Percentiles rank a stretch among this genome's conserved stretches.
Conservation (phyloP, 1,140 invertebrate species). For the Aphelenchoides fujianensis region DNA sequence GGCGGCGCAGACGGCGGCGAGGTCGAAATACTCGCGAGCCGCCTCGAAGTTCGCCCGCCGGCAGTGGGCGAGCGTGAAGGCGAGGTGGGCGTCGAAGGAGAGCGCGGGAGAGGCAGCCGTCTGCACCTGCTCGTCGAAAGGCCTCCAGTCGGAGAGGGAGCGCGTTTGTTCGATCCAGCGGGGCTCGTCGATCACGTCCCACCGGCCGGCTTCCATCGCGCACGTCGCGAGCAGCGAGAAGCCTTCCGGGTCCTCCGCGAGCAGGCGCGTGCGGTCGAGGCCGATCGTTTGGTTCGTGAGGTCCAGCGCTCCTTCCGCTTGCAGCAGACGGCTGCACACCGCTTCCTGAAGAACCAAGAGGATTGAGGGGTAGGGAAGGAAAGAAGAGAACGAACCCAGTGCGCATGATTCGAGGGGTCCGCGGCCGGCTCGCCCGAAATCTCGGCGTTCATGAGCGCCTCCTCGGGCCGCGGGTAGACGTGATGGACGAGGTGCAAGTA, state of each 20-base stretch:
- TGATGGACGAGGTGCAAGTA: slow-evolving; percentile 1
- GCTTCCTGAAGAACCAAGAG: no score
- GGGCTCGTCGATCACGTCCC: slow-evolving; percentile 9
- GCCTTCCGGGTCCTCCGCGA: slow-evolving; percentile 7
- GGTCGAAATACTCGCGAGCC: background rate
- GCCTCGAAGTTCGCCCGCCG: background rate
- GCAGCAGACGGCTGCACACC: no score
- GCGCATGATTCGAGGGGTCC: no score
- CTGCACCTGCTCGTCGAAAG: background rate
- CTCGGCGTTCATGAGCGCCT: slow-evolving; percentile 5
- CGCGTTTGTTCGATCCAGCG: background rate
- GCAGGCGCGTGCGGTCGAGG: no score
- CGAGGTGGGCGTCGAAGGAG: background rate
- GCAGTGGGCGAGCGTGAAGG: background rate
- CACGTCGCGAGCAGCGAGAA: background rate
- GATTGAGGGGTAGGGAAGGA: no score
- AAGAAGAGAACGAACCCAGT: no score
- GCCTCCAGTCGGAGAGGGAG: background rate
- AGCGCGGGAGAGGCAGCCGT: background rate
- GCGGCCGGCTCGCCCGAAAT: background rate
- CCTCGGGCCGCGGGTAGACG: background rate
- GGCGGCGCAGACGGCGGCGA: slow-evolving; percentile 5
- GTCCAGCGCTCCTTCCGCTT: no score
- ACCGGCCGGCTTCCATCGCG: slow-evolving; percentile 10
- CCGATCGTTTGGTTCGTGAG: no score